Evolutionary conservation across 2,888 invertebrate species (phyloP).

Genomic region (Herminia tarsipennalis): DNA sequence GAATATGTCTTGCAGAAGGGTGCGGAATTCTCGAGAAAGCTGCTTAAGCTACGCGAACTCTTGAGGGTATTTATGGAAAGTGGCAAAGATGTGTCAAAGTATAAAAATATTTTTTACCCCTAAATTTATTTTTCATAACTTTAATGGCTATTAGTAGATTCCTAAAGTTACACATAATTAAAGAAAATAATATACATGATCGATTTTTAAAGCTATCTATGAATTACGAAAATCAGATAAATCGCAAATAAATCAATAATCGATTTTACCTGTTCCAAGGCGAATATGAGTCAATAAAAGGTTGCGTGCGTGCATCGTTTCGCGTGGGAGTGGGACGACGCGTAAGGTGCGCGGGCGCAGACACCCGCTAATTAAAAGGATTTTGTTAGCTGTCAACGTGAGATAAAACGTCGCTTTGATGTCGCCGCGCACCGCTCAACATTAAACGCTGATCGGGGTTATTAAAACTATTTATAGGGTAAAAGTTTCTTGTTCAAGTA

Average conservation of each 20-base stretch:
- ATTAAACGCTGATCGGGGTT: conserved; percentile 43
- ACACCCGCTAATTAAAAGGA: conserved; percentile 82
- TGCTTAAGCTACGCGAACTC: conserved; percentile 26
- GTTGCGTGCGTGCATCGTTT: conserved; percentile 38
- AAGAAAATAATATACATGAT: too few species aligned
- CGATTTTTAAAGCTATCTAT: too few species aligned
- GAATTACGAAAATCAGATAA: too few species aligned
- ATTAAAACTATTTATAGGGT: conserved; percentile 44
- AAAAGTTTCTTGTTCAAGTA: conserved; percentile 38
- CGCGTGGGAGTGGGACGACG: conserved; percentile 61
- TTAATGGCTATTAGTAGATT: too few species aligned
- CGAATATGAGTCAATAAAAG: conserved; percentile 54
- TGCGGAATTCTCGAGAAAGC: conserved; percentile 30
- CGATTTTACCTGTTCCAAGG: conserved; percentile 39
- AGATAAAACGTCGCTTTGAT: conserved; percentile 75
- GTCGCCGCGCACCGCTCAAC: conserved; percentile 56
- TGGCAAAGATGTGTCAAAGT: conserved; percentile 2
- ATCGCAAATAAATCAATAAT: too few species aligned
- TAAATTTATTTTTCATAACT: too few species aligned
- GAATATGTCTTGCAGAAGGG: conserved; percentile 23
- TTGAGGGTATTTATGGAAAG: conserved; percentile 21
- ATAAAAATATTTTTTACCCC: not conserved
- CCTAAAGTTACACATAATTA: too few species aligned
- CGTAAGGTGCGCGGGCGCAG: conserved; percentile 46
- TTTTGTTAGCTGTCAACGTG: conserved; percentile 82